Conservation (phyloP, 2,113 vertebrate species). For the Dipodomys spectabilis region DNA sequence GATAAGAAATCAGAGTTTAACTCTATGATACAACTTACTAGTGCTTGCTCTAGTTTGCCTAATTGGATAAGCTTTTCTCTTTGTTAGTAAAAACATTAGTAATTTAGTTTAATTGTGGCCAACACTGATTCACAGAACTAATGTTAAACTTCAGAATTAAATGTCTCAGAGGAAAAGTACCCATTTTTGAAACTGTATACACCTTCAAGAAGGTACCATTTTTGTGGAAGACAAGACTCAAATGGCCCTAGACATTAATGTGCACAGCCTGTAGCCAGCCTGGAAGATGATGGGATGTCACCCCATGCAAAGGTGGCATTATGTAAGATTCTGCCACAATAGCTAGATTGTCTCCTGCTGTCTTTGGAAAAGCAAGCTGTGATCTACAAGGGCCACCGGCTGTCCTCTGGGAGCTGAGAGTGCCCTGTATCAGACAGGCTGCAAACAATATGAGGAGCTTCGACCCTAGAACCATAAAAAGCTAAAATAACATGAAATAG, state of each 20-base stretch:
- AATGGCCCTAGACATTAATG: not conserved
- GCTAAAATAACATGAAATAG: not conserved
- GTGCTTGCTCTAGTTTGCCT: slow-evolving; percentile 48
- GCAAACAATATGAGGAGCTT: not conserved
- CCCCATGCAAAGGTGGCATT: not conserved
- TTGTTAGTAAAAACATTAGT: not conserved
- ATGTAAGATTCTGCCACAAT: not conserved
- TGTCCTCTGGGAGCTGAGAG: not conserved
- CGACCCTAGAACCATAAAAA: not conserved
- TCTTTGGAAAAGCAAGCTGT: not conserved
- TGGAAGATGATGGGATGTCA: not conserved
- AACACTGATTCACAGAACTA: not conserved
- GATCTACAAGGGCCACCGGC: not conserved
- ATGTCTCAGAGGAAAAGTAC: not conserved
- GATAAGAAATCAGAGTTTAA: slow-evolving; percentile 8
- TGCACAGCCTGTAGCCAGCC: not conserved
- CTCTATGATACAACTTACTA: slow-evolving; percentile 27
- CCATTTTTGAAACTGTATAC: not conserved
- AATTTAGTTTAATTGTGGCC: slow-evolving; percentile 19
- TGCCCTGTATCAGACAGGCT: not conserved
- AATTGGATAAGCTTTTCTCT: not conserved
- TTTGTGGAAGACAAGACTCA: not conserved
- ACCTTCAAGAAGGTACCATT: not conserved
- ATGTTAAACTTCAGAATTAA: not conserved
- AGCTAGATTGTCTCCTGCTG: not conserved